Base-by-base conservation (phyloP, 2,113 vertebrate species). In the Trematomus loennbergii region DNA sequence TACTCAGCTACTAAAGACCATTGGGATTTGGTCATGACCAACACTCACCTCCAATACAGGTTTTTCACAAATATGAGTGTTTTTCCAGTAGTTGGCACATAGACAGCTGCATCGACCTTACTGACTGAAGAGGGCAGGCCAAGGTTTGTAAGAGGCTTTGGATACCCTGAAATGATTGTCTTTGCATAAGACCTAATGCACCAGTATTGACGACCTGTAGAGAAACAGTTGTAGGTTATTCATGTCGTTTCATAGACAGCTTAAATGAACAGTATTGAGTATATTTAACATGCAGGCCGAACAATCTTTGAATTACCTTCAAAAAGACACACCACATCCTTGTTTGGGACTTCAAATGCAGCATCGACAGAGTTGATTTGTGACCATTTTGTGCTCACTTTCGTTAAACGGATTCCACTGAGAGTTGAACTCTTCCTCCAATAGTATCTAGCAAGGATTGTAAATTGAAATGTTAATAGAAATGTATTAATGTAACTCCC, bases 11-110 rank as follows among this genome's bases (percentile, higher is more conserved):
- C 3, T 17, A 16, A 72, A 57, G 4, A n/a, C 9, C 36, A 40
- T 40, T 8, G 8, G 36, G 36, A 6, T 40, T 18, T 16, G 2
- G 18, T 52, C 13, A 25, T 25, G 22, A 43, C 25, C 22, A 66
- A n/a, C 43, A 75, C 82, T 82, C 67, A 95, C 94, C 94, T 94
- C 93, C 93, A 95, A 36, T 94, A 95, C 25, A 87, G 72, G 2
- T 48, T 78, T 5, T 75, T 73, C 9, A 83, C 91, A 91, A 94
- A 95, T 61, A 95, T 87, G 0, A 94, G 67, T 50, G 91, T 92
- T 75, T 78, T 92, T 52, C 72, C 3, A 5, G 53, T 88, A 2
- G 57, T 57, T 29, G 46, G 0, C 61, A 90, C 84, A 66, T 94
- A 83, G 10, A 95, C 84, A 0, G 93, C 94, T 64, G 94, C 92